Conservation (phyloP, 1,140 invertebrate genomes). For the Stegodyphus mimosarum region DNA sequence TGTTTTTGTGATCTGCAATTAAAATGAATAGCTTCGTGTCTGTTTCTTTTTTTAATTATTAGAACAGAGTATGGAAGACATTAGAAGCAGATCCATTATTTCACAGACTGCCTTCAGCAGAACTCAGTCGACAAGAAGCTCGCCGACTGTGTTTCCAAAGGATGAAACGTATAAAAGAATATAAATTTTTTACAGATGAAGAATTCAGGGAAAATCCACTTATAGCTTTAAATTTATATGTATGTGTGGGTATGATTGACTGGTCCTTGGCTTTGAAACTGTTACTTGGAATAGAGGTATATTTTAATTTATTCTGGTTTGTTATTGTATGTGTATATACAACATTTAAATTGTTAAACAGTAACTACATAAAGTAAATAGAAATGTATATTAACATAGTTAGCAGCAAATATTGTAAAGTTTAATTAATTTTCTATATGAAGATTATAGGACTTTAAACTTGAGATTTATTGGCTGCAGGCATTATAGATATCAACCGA, state of each 20-base stretch:
- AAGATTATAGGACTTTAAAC: too few relatives aligned
- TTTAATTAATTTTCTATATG: too few relatives aligned
- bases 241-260: conserved; percentile 78
- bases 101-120: conserved; percentile 70
- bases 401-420: too few relatives aligned
- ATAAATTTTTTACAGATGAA: conserved; percentile 74
- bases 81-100: conserved; percentile 87
- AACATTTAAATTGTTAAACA: neutral
- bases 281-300: conserved; percentile 68
- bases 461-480: too few relatives aligned
- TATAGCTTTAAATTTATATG: conserved; percentile 66
- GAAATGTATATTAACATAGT: too few relatives aligned
- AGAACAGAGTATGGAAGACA: conserved; percentile 85
- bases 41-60: conserved; percentile 62
- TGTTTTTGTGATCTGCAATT: too few relatives aligned
- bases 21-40: too few relatives aligned
- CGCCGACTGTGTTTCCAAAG: conserved; percentile 74
- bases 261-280: conserved; percentile 76
- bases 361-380: too few relatives aligned
- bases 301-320: neutral
- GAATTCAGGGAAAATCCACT: conserved; percentile 71
- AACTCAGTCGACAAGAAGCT: conserved; percentile 78
- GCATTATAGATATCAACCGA: too few relatives aligned
- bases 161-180: conserved; percentile 75
- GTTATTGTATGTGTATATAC: neutral